Conservation (phyloP, 2,888 invertebrate species). For the Cryptocephalus primarius region DNA sequence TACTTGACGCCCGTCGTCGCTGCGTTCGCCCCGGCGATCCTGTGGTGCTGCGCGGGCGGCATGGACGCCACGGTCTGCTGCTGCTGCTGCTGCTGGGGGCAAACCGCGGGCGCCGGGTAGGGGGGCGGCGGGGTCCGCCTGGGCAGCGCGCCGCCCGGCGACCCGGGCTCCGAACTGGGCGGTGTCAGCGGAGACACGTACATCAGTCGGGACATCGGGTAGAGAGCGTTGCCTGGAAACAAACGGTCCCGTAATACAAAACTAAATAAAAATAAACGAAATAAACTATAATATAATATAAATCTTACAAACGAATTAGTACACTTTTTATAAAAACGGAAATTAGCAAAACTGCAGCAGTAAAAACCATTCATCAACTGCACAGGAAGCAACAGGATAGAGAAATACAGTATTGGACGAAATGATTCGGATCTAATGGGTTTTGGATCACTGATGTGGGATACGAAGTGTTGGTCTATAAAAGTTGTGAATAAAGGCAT, state of each 20-base stretch:
- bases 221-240: conserved; percentile 33
- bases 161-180: conserved; percentile 80
- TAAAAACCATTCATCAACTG: no score
- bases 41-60: conserved; percentile 17
- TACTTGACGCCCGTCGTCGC: conserved; percentile 51
- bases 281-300: no score
- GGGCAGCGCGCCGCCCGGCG: conserved; percentile 61
- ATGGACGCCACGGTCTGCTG: conserved; percentile 9
- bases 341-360: no score
- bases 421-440: no score
- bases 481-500: no score
- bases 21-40: conserved; percentile 2
- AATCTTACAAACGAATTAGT: no score
- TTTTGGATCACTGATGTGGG: no score
- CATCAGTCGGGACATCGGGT: conserved; percentile 51
- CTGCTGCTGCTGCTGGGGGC: conserved; percentile 18
- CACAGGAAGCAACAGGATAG: no score
- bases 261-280: no score
- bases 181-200: conserved; percentile 80
- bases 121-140: conserved; percentile 68
- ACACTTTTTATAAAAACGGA: no score
- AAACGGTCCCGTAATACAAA: not conserved
- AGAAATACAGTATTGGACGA: no score
- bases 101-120: conserved; percentile 50
- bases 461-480: no score